Evolutionary conservation across 1,140 invertebrate genomes (phyloP).

Genomic region (Bombus pyrosoma): DNA sequence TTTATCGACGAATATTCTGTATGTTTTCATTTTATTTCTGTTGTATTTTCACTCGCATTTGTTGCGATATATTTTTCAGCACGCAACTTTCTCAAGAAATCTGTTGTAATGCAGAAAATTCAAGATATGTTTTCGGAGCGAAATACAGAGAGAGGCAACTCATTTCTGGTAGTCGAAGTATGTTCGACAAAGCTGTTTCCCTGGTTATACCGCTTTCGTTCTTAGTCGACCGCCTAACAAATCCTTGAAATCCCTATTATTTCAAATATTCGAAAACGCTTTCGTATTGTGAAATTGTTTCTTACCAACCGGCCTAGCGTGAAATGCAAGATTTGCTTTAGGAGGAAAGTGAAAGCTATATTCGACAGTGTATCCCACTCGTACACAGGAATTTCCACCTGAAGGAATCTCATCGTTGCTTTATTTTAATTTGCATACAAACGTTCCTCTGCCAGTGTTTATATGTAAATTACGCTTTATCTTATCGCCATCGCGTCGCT

Average conservation of each 20-base stretch:
- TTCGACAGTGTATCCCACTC: background rate
- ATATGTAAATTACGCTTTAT: conserved; percentile 37
- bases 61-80: no score
- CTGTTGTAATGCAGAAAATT: background rate
- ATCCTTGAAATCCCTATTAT: conserved; percentile 28
- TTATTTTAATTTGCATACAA: conserved; percentile 50
- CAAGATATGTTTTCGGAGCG: background rate
- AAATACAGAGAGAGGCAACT: background rate
- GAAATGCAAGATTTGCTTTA: background rate
- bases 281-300: conserved; percentile 6
- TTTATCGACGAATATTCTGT: background rate
- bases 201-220: background rate
- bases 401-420: background rate
- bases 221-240: background rate
- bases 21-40: no score
- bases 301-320: background rate
- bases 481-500: conserved; percentile 35
- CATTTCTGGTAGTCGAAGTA: conserved; percentile 28
- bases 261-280: background rate
- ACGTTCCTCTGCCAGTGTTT: conserved; percentile 24
- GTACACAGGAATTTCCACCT: background rate
- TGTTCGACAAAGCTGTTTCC: background rate
- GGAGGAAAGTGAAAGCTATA: background rate
- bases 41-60: no score
- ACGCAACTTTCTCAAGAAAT: background rate